phyloP scores from a whole-genome alignment of 2,888 invertebrate species.

The Elmis aenea region DNA sequence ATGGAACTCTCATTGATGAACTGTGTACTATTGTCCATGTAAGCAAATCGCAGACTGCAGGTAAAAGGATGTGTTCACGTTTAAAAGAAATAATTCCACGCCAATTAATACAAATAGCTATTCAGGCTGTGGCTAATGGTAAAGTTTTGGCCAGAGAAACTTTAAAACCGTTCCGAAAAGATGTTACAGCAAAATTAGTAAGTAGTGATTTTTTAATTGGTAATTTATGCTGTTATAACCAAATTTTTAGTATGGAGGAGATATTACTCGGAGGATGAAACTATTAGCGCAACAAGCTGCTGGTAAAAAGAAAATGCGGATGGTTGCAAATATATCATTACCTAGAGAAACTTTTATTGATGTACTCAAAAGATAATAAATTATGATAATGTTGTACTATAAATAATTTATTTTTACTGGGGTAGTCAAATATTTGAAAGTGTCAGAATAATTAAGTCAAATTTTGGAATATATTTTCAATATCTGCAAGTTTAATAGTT shows the following conservation, averaged over 20 bases:
- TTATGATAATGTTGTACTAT: too few relatives aligned
- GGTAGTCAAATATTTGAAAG: too few relatives aligned
- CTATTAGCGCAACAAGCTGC: slow-evolving; percentile 84
- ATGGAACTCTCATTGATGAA: slow-evolving; percentile 78
- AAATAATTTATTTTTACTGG: too few relatives aligned
- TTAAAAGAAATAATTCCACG: slow-evolving; percentile 82
- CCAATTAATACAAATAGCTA: slow-evolving; percentile 81
- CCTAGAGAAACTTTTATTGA: slow-evolving; percentile 93
- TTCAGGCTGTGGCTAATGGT: slow-evolving; percentile 77
- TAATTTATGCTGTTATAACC: too few relatives aligned
- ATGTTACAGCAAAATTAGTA: slow-evolving; percentile 91
- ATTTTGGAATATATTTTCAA: too few relatives aligned
- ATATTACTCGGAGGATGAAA: slow-evolving; percentile 84
- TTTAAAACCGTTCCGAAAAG: slow-evolving; percentile 82
- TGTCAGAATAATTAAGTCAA: too few relatives aligned
- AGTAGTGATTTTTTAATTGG: slow-evolving; percentile 44
- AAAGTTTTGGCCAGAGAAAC: slow-evolving; percentile 82
- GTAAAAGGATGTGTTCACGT: slow-evolving; percentile 65
- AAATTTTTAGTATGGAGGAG: slow-evolving; percentile 96
- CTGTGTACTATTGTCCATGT: slow-evolving; percentile 75
- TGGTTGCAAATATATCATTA: slow-evolving; percentile 84
- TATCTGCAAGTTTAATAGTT: too few relatives aligned
- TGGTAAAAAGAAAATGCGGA: slow-evolving; percentile 90
- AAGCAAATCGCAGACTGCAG: slow-evolving; percentile 60
- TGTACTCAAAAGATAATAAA: slow-evolving; percentile 71